These are phyloP conservation scores for Dipodomys stephensi DNA, from an alignment of 2,113 vertebrate genomes.

Conservation along the genomic window DNA sequence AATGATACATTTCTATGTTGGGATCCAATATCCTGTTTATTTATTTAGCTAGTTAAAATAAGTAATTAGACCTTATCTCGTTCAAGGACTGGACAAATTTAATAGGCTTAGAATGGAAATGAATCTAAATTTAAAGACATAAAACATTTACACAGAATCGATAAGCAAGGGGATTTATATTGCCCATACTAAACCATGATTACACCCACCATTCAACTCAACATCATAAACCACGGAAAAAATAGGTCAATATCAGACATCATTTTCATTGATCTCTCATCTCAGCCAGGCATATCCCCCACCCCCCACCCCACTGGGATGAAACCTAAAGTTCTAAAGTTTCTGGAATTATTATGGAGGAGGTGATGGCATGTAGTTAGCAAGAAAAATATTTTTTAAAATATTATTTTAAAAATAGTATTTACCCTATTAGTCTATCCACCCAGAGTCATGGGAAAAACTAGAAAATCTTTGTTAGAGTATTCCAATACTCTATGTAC, in stretches of 20 bases:
- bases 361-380: not conserved
- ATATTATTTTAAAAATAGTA: too few species aligned
- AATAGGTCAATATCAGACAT: not conserved
- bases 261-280: not conserved
- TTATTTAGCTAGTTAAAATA: slow-evolving; percentile 60
- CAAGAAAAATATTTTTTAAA: not conserved
- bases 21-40: slow-evolving; percentile 24
- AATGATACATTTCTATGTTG: slow-evolving; percentile 21
- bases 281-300: not conserved
- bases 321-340: not conserved
- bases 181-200: not conserved
- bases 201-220: not conserved
- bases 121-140: not conserved
- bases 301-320: not conserved
- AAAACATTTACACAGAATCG: not conserved
- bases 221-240: not conserved
- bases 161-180: too few species aligned
- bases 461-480: fast-evolving
- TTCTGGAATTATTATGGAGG: not conserved
- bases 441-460: not conserved
- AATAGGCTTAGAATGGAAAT: slow-evolving; percentile 2
- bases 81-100: slow-evolving; percentile 38
- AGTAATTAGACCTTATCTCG: slow-evolving; percentile 19
- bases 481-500: not conserved
- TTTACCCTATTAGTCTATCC: not conserved